phyloP scores from a whole-genome alignment of 2,888 invertebrate genomes.

The Toxonevra muliebris region DNA sequence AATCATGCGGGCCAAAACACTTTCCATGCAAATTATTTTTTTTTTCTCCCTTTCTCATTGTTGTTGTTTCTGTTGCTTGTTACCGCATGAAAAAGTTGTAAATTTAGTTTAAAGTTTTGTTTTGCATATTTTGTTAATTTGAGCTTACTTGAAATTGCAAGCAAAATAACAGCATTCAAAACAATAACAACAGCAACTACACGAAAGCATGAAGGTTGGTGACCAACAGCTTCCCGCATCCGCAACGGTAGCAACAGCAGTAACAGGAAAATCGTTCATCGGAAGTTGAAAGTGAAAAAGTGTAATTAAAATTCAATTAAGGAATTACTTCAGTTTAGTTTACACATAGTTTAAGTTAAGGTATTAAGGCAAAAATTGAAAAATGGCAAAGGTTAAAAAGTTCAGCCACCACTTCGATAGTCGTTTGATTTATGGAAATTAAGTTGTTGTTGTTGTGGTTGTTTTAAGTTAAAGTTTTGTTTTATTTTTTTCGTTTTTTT shows the following conservation, averaged over 20 bases:
- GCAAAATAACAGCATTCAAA: neutral
- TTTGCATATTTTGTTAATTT: constrained; percentile 43
- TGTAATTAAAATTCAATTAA: constrained; percentile 51
- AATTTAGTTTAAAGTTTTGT: constrained; percentile 43
- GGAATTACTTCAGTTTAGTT: constrained; percentile 39
- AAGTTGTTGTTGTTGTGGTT: constrained; percentile 26
- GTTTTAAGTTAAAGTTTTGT: constrained; percentile 19
- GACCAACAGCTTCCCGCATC: no score
- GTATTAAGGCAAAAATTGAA: constrained; percentile 8
- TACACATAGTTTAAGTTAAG: neutral
- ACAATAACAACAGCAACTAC: no score
- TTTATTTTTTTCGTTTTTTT: neutral
- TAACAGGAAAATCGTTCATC: no score
- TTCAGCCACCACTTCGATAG: constrained; percentile 40
- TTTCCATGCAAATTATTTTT: no score
- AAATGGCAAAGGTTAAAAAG: constrained; percentile 40
- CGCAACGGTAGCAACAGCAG: no score
- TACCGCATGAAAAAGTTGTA: constrained; percentile 33
- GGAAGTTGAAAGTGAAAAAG: constrained; percentile 38
- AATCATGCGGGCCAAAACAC: no score
- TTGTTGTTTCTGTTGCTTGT: constrained; percentile 28
- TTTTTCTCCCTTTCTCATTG: neutral
- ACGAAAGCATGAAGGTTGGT: no score
- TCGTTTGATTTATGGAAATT: constrained; percentile 41
- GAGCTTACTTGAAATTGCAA: constrained; percentile 14